A percentile compares a stretch with the other conserved stretches of the same genome.
These are phyloP conservation scores for Arvicanthis niloticus DNA, from an alignment of 2,113 vertebrate species.

Conservation along the genomic window DNA sequence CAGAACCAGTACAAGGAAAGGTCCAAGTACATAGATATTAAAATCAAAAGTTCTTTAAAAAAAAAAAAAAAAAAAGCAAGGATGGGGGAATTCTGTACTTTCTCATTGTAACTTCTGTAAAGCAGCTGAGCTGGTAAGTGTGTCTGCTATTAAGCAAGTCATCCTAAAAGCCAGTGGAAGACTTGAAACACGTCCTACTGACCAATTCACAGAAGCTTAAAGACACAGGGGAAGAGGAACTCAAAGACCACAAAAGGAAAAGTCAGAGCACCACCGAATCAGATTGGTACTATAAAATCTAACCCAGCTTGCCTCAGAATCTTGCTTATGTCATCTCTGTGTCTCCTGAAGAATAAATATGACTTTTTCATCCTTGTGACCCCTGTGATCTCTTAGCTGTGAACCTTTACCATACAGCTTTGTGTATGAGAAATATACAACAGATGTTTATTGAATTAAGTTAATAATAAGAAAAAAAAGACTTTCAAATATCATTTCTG, in stretches of 20 bases:
- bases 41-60: conserved; percentile 32
- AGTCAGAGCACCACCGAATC: not conserved
- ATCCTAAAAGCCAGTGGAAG: conserved; percentile 21
- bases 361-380: not conserved
- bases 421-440: not conserved
- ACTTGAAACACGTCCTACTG: not conserved
- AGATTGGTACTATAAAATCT: not conserved
- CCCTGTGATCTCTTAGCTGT: conserved; percentile 1
- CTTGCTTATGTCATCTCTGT: not conserved
- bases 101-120: conserved; percentile 20
- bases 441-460: conserved; percentile 14
- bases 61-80: not conserved
- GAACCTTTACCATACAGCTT: not conserved
- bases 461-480: conserved; percentile 20
- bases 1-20: not conserved
- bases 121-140: not conserved
- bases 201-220: conserved; percentile 22
- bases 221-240: not conserved
- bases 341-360: not conserved
- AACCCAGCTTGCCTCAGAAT: not conserved
- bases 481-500: conserved; percentile 18
- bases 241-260: not conserved
- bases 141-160: conserved; percentile 40
- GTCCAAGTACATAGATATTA: not conserved
- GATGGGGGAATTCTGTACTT: conserved; percentile 18